Percentiles rank a stretch among this genome's conserved stretches.
phyloP scores from a whole-genome alignment of 2,113 vertebrate species.

The Channa maculata region DNA sequence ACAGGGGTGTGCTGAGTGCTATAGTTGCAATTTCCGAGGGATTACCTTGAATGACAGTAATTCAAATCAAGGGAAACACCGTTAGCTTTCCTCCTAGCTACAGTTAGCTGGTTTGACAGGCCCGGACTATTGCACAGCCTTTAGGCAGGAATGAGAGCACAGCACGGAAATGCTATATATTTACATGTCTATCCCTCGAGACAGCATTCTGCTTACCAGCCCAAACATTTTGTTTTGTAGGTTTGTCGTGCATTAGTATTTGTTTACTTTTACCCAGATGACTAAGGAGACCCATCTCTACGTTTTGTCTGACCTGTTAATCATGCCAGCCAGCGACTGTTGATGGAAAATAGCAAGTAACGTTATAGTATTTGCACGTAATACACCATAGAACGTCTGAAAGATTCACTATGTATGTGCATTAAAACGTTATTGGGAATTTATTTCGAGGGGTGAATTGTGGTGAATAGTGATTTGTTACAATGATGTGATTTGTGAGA shows the following conservation, averaged over 20 bases:
- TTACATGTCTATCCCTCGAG: not conserved
- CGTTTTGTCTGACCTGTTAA: not conserved
- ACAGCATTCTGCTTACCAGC: not conserved
- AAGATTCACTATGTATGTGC: not conserved
- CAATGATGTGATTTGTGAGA: too few species aligned
- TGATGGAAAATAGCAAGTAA: not conserved
- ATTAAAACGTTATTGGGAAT: not conserved
- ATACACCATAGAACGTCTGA: not conserved
- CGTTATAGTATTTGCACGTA: not conserved
- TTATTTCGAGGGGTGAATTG: too few species aligned
- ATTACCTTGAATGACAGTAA: constrained; percentile 16
- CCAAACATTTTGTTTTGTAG: not conserved
- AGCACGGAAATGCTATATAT: constrained; percentile 38
- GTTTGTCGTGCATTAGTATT: rapidly evolving
- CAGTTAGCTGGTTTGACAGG: constrained; percentile 73
- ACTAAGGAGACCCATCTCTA: not conserved
- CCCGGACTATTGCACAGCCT: constrained; percentile 46
- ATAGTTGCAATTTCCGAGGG: not conserved
- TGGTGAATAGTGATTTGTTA: not conserved
- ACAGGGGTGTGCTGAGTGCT: not conserved
- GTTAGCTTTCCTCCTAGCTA: constrained; percentile 63
- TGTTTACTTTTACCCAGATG: not conserved
- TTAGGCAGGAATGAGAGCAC: constrained; percentile 29
- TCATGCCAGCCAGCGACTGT: constrained; percentile 4
- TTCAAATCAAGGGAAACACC: constrained; percentile 26